These are phyloP conservation scores for Merops nubicus DNA, from an alignment of 2,113 vertebrate genomes.

Conservation along the genomic window DNA sequence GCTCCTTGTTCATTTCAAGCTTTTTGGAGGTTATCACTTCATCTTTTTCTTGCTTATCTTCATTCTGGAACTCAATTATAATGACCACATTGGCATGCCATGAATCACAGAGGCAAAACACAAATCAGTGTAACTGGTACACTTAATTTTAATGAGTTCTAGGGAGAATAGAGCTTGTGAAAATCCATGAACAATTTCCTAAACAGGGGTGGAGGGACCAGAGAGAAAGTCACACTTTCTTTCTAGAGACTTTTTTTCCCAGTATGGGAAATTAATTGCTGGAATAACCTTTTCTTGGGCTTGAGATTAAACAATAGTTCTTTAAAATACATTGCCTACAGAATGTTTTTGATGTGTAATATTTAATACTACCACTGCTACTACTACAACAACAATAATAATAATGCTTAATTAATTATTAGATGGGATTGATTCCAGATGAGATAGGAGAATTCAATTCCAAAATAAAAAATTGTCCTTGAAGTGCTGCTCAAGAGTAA, in stretches of 20 bases:
- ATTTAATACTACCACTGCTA: background rate
- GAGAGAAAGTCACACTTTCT: background rate
- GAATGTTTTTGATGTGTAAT: background rate
- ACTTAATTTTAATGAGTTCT: background rate
- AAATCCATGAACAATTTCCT: constrained; percentile 5
- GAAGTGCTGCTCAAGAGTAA: background rate
- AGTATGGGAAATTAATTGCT: background rate
- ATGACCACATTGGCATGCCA: constrained; percentile 20
- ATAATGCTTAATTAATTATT: background rate
- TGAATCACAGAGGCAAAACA: constrained; percentile 22
- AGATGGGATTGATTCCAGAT: background rate
- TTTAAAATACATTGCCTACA: background rate
- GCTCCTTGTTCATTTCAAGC: background rate
- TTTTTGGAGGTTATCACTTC: constrained; percentile 1
- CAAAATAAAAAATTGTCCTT: background rate
- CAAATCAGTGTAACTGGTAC: constrained; percentile 7
- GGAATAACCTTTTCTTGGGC: background rate
- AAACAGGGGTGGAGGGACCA: background rate
- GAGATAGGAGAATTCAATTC: background rate
- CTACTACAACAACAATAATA: background rate
- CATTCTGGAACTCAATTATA: constrained; percentile 48
- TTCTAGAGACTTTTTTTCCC: background rate
- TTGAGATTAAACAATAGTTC: background rate
- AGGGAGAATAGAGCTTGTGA: background rate
- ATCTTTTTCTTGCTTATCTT: constrained; percentile 48